Evolutionary conservation across 2,797 vertebrate genomes (phyloP).

Genomic region (Pseudomugil gertrudae): DNA sequence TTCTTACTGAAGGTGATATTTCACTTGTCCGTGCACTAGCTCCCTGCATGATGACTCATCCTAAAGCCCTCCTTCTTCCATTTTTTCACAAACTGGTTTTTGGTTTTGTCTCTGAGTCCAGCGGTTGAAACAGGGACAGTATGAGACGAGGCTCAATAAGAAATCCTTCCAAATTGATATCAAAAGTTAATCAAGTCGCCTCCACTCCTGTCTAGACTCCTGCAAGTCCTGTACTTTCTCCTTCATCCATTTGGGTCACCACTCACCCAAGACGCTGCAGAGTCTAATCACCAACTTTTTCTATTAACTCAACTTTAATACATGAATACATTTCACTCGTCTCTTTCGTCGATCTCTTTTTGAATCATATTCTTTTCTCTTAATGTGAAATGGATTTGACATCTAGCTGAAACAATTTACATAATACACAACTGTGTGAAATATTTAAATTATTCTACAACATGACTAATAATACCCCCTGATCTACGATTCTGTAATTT

Average conservation of each 20-base stretch:
- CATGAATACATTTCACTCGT: not conserved
- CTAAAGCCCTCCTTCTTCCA: not conserved
- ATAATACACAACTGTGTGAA: not conserved
- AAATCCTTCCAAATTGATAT: conserved; percentile 3
- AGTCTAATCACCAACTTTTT: not conserved
- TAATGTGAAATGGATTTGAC: not conserved
- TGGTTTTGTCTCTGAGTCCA: conserved; percentile 22
- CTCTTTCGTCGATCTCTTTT: not conserved
- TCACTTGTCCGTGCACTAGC: conserved; percentile 5
- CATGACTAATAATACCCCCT: not conserved
- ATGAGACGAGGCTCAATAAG: not conserved
- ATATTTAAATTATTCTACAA: not conserved
- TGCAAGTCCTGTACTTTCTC: not conserved
- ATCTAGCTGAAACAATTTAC: not conserved
- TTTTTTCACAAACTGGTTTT: conserved; percentile 10
- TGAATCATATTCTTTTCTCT: not conserved
- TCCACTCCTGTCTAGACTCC: not conserved
- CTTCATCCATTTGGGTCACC: not conserved
- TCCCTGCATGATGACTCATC: conserved; percentile 33
- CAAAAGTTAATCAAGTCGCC: conserved; percentile 1
- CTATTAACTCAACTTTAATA: not conserved
- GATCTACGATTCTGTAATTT: not conserved
- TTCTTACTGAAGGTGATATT: conserved; percentile 21
- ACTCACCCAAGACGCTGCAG: not conserved
- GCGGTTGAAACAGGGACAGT: conserved; percentile 3